These are phyloP conservation scores for Cacajao melanocephalus DNA, from an alignment of 2,797 vertebrate species.

Conservation along the genomic window DNA sequence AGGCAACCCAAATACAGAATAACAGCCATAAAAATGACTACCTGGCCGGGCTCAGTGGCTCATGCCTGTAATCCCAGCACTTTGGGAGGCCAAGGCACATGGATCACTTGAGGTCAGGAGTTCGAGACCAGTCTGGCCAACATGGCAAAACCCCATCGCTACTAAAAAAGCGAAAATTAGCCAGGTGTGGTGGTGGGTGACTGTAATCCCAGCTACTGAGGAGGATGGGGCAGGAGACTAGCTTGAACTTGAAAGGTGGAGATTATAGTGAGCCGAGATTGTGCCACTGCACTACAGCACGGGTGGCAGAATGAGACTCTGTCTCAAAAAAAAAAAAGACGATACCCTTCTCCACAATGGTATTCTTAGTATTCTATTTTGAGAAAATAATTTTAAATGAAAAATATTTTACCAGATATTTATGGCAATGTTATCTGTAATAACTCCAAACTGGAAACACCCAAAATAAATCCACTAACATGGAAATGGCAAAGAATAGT, in stretches of 20 bases:
- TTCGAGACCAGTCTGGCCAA: not conserved
- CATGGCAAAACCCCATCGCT: not conserved
- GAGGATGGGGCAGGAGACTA: not conserved
- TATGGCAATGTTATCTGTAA: slow-evolving; percentile 4
- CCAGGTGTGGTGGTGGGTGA: not conserved
- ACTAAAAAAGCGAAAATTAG: not conserved
- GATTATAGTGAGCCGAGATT: not conserved
- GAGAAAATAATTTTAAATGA: slow-evolving; percentile 35
- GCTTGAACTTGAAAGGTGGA: not conserved
- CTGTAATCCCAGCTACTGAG: not conserved
- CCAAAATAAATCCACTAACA: not conserved
- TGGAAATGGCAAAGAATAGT: not conserved
- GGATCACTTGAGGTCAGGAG: not conserved
- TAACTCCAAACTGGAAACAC: slow-evolving; percentile 24
- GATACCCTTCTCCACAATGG: not conserved
- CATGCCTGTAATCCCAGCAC: not conserved
- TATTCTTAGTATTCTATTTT: slow-evolving; percentile 46
- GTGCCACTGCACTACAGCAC: too few species aligned
- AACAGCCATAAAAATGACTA: not conserved
- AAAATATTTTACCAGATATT: slow-evolving; percentile 3
- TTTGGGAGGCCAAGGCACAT: not conserved
- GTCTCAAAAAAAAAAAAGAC: not conserved
- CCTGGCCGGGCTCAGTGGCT: not conserved
- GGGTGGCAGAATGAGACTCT: not conserved
- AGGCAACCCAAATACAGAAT: not conserved